Evolutionary conservation across 2,113 vertebrate genomes (phyloP), one percentile per base, ranked within the genome.

Genomic region (Laticauda colubrina): DNA sequence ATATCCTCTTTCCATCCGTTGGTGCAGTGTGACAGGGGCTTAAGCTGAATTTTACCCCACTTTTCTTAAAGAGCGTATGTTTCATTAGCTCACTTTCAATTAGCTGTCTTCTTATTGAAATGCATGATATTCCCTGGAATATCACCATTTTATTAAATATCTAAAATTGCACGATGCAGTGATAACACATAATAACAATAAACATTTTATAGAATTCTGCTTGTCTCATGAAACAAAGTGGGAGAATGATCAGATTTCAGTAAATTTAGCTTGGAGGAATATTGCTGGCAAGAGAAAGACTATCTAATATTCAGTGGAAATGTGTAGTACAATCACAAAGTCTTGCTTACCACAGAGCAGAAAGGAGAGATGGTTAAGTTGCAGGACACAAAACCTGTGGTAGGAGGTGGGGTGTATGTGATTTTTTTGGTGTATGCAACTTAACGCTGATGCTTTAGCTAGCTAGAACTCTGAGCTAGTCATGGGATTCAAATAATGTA

Each of bases 151-250:
- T 94, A 45, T 81, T 39, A 90, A 43, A 89, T 12, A n/a, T 2
- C 55, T 94, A 94, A 56, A 29, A 91, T 21, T 43, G 53, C 0
- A 0, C 51, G 90, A 14, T 3, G 34, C 89, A 55, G 91, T 91
- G 90, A 93, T 92, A 96, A 61, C 45, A 23, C 92, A 55, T 92
- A 92, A 10, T 3, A 93, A 45, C 75, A 85, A 75, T 2, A n/a
- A 94, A 69, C 53, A 0, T 0, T 86, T 12, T 48, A 4, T 0
- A 0, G 91, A 94, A 91, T 64, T 93, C 54, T n/a, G 4, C 51
- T 90, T 29, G 89, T 61, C 56, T 91, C 1, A 0, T 64, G 81
- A 51, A 54, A 34, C 75, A 18, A 21, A 29, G 0, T 0, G 45
- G 90, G 91, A 92, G 8, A 75, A 61, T 85, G 87, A 43, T 34